Base-by-base conservation (phyloP, 2,113 vertebrate species). In the Noctilio leporinus region DNA sequence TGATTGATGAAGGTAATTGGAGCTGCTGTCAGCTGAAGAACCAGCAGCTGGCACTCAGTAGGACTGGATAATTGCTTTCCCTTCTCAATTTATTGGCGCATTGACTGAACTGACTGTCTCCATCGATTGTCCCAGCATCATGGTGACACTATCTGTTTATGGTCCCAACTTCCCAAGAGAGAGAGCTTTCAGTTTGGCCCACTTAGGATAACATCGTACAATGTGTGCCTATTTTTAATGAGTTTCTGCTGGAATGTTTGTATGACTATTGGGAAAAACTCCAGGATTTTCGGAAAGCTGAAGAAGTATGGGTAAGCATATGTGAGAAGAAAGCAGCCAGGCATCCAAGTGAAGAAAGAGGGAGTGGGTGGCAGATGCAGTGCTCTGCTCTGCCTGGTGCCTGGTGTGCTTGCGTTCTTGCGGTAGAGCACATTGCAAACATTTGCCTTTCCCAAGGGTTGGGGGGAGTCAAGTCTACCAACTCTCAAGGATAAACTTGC, bases 1-100 rank as follows among this genome's bases (percentile, higher is more conserved):
- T 91, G 86, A 96, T 91, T 89, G 82, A 96, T 90, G 83, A 51
- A 84, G 69, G 51, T 65, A 82, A 72, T 75, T 82, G 80, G 40
- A n/a, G 53, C 73, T 55, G 20, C 93, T 65, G 33, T 96, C 53
- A 62, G 85, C 67, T 19, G 19, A 70, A 33, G 26, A 70, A 69
- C 84, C 2, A 3, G 67, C 91, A 94, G 77, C 73, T 69, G 59
- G 69, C 43, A 15, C 57, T 81, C 95, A 70, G 69, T 67, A 73
- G 82, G 83, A 5, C 57, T 65, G 70, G n/a, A 4, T 76, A 75
- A 45, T 76, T 95, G 47, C 38, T 65, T 33, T 62, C 33, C 83
- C 55, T 57, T 77, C 81, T 73, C 16, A 4, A 5, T 57, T 59
- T 62, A 76, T 43, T 62, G 49, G 43, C 35, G 7, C 30, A 30